Evolutionary conservation across 30 jellyfish, hydroid and myxozoan species (phyloP).

Genomic region (Cassiopea andromeda): DNA sequence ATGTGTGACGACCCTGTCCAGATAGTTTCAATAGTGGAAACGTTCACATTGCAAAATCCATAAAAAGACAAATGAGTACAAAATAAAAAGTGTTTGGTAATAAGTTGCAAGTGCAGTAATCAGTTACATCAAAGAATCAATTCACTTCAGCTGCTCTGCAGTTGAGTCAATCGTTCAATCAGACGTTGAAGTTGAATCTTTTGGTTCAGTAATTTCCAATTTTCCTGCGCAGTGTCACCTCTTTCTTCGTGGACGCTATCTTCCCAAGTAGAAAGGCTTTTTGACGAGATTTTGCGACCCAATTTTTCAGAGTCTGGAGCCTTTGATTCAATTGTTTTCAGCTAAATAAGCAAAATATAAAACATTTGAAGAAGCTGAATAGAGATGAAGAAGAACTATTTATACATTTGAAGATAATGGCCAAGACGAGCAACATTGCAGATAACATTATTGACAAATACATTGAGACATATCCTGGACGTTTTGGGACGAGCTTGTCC

Average conservation of each 20-base stretch:
- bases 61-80: no score
- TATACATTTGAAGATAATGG: no score
- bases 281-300: slow-evolving; percentile 56
- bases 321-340: slow-evolving; percentile 71
- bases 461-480: no score
- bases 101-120: not conserved
- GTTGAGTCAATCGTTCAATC: slow-evolving; percentile 84
- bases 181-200: slow-evolving; percentile 91
- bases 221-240: slow-evolving; percentile 55
- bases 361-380: not conserved
- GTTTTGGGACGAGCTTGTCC: no score
- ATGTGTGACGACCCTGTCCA: no score
- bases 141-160: slow-evolving; percentile 40
- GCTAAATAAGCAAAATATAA: slow-evolving; percentile 29
- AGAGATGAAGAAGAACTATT: no score
- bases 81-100: no score
- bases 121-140: not conserved
- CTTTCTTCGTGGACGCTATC: slow-evolving; percentile 24
- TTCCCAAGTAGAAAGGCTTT: slow-evolving; percentile 26
- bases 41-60: no score
- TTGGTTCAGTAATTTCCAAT: slow-evolving; percentile 80
- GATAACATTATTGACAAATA: no score
- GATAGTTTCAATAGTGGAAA: no score
- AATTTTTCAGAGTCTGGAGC: slow-evolving; percentile 65
- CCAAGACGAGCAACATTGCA: no score